phyloP scores from a whole-genome alignment of 1,140 invertebrate genomes.

The Rhagoletis zephyria region DNA sequence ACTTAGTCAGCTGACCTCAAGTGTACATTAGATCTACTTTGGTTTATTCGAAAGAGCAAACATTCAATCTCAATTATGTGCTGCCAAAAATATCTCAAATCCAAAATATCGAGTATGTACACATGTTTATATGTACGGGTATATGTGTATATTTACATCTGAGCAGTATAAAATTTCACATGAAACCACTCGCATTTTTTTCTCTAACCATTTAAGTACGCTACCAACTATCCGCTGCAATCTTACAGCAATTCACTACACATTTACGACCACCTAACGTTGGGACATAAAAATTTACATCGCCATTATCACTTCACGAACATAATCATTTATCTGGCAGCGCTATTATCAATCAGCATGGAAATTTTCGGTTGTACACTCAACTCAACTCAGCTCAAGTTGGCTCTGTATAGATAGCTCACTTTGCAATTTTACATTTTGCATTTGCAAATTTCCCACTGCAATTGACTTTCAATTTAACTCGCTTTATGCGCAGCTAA shows the following conservation, averaged over 20 bases:
- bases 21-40: no score
- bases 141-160: no score
- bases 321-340: conserved; percentile 38
- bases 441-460: conserved; percentile 36
- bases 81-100: no score
- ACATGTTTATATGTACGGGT: no score
- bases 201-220: neutral
- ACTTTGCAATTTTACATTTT: conserved; percentile 35
- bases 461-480: conserved; percentile 52
- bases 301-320: conserved; percentile 33
- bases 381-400: neutral
- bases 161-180: no score
- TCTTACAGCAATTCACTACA: conserved; percentile 8
- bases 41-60: no score
- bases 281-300: conserved; percentile 25
- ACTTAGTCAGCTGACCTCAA: no score
- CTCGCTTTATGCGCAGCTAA: neutral
- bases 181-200: no score
- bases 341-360: conserved; percentile 18
- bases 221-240: conserved; percentile 35
- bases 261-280: neutral
- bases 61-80: no score
- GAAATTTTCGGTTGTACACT: neutral
- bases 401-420: neutral
- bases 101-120: no score